These are phyloP conservation scores for Epicauta chinensis DNA, from an alignment of 1,140 invertebrate species.

Conservation along the genomic window DNA sequence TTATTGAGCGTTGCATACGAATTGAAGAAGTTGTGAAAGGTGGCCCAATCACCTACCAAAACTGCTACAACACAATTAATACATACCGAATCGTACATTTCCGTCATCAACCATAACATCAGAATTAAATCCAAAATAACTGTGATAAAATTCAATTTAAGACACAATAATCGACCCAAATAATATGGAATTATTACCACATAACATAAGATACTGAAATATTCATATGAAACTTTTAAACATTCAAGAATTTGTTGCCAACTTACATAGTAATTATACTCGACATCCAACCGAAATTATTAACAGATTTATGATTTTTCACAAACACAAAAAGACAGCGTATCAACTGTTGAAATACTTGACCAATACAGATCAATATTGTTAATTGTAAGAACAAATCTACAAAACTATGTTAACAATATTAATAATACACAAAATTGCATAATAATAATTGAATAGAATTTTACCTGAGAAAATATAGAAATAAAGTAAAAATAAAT, in stretches of 20 bases:
- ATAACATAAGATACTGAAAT: conserved; percentile 15
- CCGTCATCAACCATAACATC: conserved; percentile 11
- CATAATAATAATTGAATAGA: background rate
- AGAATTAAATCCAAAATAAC: conserved; percentile 7
- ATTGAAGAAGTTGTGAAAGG: too few relatives aligned
- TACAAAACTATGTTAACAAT: conserved; percentile 9
- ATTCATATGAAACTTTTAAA: background rate
- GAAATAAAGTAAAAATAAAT: conserved; percentile 8
- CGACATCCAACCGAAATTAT: background rate
- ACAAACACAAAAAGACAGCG: background rate
- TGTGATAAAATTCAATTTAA: background rate
- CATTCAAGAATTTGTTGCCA: too few relatives aligned
- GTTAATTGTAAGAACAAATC: conserved; percentile 14
- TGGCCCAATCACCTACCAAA: too few relatives aligned
- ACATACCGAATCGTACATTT: too few relatives aligned
- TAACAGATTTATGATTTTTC: conserved; percentile 2
- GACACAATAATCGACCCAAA: conserved; percentile 6
- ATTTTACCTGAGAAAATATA: conserved; percentile 20
- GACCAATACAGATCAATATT: conserved; percentile 3
- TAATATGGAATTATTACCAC: conserved; percentile 6
- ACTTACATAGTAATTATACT: conserved; percentile 16
- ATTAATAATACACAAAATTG: conserved; percentile 2
- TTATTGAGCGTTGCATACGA: too few relatives aligned
- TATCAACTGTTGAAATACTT: conserved; percentile 7
- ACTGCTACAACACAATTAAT: too few relatives aligned